These are phyloP conservation scores for Hyles lineata DNA, from an alignment of 2,888 invertebrate species.

Conservation along the genomic window DNA sequence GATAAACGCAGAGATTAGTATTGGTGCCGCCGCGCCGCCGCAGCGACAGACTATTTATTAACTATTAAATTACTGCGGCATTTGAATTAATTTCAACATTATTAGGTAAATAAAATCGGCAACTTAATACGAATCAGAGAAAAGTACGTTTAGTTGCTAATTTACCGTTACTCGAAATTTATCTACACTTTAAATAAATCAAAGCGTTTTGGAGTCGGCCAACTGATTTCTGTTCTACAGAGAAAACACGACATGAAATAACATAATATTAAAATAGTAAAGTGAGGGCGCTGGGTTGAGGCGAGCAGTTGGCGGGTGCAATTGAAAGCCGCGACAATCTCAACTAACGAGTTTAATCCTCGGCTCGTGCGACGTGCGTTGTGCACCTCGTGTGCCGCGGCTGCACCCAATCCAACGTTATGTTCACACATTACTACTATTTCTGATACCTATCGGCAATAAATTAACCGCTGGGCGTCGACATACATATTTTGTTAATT, in stretches of 20 bases:
- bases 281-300: neutral
- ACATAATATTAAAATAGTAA: neutral
- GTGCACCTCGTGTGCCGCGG: neutral
- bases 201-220: neutral
- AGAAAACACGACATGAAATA: neutral
- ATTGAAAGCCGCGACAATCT: neutral
- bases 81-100: slow-evolving; percentile 1
- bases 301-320: neutral
- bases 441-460: neutral
- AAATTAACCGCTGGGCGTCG: neutral
- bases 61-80: slow-evolving; percentile 3
- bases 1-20: slow-evolving; percentile 1
- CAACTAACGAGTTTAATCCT: neutral
- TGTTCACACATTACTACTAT: neutral
- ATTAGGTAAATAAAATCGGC: slow-evolving; percentile 16
- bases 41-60: slow-evolving; percentile 3
- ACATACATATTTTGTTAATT: neutral
- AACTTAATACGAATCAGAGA: neutral
- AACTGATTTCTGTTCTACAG: neutral
- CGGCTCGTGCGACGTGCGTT: neutral
- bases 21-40: slow-evolving; percentile 1
- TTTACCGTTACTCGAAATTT: neutral
- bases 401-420: neutral
- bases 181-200: neutral
- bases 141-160: neutral